Conservation (phyloP, 2,113 vertebrate genomes). For the Cariama cristata region DNA sequence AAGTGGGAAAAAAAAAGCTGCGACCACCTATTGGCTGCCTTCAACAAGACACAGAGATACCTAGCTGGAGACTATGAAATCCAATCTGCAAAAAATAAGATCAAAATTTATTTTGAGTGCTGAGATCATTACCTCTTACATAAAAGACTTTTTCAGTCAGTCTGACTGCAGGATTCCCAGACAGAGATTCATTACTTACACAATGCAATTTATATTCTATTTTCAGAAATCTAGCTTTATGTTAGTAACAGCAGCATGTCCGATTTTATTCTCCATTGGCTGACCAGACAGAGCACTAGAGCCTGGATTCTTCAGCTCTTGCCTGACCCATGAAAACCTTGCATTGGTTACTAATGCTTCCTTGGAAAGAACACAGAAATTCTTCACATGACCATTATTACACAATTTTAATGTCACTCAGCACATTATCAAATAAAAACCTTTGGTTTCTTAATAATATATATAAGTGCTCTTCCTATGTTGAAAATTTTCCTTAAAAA, state of each 20-base stretch:
- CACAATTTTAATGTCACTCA: neutral
- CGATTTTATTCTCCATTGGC: neutral
- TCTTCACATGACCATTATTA: neutral
- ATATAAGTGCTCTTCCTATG: neutral
- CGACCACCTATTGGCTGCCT: constrained; percentile 15
- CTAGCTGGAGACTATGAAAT: constrained; percentile 24
- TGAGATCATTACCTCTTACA: constrained; percentile 58
- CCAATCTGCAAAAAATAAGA: constrained; percentile 35
- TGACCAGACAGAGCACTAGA: neutral
- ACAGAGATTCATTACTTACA: constrained; percentile 56
- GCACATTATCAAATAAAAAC: neutral
- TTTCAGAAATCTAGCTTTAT: constrained; percentile 54
- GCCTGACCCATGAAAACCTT: neutral
- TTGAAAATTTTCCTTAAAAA: neutral
- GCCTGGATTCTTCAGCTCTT: neutral
- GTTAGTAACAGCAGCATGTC: constrained; percentile 11
- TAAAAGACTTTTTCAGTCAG: constrained; percentile 53
- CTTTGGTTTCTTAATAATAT: neutral
- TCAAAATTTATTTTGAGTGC: constrained; percentile 57
- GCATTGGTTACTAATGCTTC: neutral
- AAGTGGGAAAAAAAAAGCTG: neutral
- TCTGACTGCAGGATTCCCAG: constrained; percentile 52
- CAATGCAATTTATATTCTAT: constrained; percentile 52
- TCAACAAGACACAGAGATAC: constrained; percentile 12
- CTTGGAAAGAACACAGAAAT: constrained; percentile 31